Conservation (phyloP, 2,113 vertebrate genomes). For the Oncorhynchus keta region DNA sequence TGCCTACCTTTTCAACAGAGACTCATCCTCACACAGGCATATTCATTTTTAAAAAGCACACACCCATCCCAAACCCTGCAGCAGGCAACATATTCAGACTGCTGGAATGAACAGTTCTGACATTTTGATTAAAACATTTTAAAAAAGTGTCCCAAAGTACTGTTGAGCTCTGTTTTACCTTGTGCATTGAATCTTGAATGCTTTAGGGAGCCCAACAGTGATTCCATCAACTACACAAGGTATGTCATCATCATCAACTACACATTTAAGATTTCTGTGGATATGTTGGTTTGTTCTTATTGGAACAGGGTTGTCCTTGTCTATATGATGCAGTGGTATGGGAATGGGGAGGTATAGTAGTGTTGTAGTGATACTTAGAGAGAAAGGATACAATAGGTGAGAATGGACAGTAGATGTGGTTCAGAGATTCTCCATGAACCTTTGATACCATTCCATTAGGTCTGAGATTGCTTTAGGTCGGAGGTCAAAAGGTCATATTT, state of each 20-base stretch:
- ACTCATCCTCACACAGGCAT: not conserved
- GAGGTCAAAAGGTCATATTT: not conserved
- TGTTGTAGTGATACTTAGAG: not conserved
- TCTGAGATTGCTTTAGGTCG: not conserved
- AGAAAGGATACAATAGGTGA: slow-evolving; percentile 11
- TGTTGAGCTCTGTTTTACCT: not conserved
- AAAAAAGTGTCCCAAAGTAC: no score
- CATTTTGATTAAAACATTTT: not conserved
- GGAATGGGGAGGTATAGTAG: not conserved
- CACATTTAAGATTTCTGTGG: slow-evolving; percentile 1
- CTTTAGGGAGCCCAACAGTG: no score
- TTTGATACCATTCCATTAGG: not conserved
- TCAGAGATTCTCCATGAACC: slow-evolving; percentile 1
- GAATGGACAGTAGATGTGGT: slow-evolving; percentile 1
- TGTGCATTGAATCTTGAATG: slow-evolving; percentile 1
- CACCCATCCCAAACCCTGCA: not conserved
- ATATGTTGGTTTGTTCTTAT: not conserved
- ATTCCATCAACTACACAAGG: slow-evolving; percentile 1
- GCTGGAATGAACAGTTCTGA: not conserved
- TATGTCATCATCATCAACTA: slow-evolving; percentile 18
- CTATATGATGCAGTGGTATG: not conserved
- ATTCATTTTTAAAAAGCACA: not conserved
- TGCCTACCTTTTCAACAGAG: not conserved
- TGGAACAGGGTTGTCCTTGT: not conserved
- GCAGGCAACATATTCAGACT: not conserved